phyloP scores from a whole-genome alignment of 2,113 vertebrate genomes.

The Hippocampus guttulatus region DNA sequence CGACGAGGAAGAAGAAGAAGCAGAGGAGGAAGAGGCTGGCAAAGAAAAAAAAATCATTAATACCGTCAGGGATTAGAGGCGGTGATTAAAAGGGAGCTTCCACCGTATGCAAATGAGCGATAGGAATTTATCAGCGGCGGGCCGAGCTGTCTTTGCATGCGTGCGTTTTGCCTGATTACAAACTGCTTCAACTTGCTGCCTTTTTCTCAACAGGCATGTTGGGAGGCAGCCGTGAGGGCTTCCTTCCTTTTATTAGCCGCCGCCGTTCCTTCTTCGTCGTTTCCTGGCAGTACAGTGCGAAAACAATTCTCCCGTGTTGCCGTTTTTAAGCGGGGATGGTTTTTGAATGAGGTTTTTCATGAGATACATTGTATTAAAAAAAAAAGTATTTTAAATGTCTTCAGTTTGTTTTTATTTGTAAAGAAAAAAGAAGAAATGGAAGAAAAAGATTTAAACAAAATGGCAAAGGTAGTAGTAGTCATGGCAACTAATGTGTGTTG shows the following conservation, averaged over 20 bases:
- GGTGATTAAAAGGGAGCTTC: constrained; percentile 99
- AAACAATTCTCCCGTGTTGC: constrained; percentile 77
- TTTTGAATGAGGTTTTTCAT: not conserved
- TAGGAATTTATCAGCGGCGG: constrained; percentile 99
- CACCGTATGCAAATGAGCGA: constrained; percentile 99
- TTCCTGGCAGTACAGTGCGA: constrained; percentile 70
- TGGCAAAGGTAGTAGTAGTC: no score
- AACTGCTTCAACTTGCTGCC: constrained; percentile 95
- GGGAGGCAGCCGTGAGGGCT: constrained; percentile 79
- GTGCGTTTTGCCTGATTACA: constrained; percentile 99
- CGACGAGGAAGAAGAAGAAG: constrained; percentile 78
- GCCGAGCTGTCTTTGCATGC: constrained; percentile 99
- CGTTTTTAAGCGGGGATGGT: not conserved
- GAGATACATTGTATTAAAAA: not conserved
- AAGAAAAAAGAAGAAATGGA: not conserved
- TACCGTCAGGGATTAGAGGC: constrained; percentile 99
- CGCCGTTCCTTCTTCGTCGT: constrained; percentile 37
- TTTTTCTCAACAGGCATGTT: constrained; percentile 76
- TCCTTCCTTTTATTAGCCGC: constrained; percentile 77
- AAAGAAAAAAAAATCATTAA: constrained; percentile 95
- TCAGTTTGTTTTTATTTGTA: not conserved
- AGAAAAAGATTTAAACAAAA: not conserved
- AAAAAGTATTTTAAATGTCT: no score
- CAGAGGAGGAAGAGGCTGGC: not conserved
- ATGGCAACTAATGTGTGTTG: no score